Evolutionary conservation across 1,140 invertebrate species (phyloP).

Genomic region (Zeugodacus cucurbitae): DNA sequence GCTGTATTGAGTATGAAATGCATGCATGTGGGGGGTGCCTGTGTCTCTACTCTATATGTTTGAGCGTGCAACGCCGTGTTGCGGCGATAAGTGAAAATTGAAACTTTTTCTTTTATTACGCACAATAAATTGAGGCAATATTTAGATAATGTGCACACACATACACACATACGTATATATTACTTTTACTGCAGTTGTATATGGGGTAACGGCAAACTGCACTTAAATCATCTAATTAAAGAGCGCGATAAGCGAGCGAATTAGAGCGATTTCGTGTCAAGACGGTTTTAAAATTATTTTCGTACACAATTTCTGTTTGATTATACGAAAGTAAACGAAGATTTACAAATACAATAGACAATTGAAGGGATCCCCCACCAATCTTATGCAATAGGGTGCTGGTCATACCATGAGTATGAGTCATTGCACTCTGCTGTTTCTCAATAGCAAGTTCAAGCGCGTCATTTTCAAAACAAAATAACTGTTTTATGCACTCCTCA

Average conservation of each 20-base stretch:
- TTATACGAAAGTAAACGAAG: background rate
- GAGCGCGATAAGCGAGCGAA: background rate
- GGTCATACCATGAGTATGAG: background rate
- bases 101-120: background rate
- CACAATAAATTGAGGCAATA: slow-evolving; percentile 1
- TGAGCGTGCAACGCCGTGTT: background rate
- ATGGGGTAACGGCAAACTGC: background rate
- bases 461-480: background rate
- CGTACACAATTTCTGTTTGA: too few species aligned
- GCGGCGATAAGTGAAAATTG: background rate
- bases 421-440: background rate
- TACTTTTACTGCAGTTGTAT: background rate
- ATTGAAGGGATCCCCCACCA: background rate
- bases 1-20: background rate
- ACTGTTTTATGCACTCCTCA: too few species aligned
- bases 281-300: background rate
- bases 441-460: background rate
- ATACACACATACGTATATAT: too few species aligned
- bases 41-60: background rate
- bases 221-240: slow-evolving; percentile 14
- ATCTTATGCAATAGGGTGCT: background rate
- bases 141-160: background rate
- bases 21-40: background rate
- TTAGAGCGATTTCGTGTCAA: background rate
- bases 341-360: background rate